Percentiles rank a stretch among this genome's conserved stretches.
phyloP scores from a whole-genome alignment of 2,888 invertebrate genomes.

The Chrysomela aeneicollis region DNA sequence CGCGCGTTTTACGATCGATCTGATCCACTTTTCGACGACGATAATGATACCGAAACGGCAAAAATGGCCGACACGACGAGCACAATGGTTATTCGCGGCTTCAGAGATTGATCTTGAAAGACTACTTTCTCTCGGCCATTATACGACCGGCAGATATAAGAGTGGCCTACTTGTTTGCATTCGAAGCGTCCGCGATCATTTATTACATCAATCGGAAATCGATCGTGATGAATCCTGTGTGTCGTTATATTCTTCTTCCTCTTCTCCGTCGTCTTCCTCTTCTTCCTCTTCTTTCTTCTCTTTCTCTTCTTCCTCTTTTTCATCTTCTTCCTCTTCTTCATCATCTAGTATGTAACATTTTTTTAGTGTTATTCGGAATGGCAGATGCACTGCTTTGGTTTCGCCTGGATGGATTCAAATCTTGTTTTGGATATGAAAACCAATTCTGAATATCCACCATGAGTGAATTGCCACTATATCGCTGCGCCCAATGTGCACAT shows the following conservation, averaged over 20 bases:
- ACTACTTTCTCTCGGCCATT: constrained; percentile 42
- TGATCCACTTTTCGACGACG: constrained; percentile 37
- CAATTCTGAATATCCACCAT: no score
- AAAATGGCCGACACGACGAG: constrained; percentile 38
- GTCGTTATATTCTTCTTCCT: no score
- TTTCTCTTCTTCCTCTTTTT: neutral
- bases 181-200: constrained; percentile 35
- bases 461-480: no score
- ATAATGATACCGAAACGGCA: constrained; percentile 36
- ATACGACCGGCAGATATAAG: constrained; percentile 33
- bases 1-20: constrained; percentile 22
- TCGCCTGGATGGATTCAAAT: no score
- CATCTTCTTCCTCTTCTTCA: neutral
- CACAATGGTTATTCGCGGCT: constrained; percentile 40
- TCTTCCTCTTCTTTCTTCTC: neutral
- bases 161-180: constrained; percentile 37
- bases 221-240: no score
- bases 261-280: neutral
- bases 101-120: constrained; percentile 38
- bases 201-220: constrained; percentile 21
- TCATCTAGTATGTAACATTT: no score
- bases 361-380: no score
- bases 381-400: no score
- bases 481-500: no score
- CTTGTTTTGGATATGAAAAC: no score